Percentiles rank a stretch among this genome's conserved stretches.
Evolutionary conservation across 53 echinoderm and acorn worm species (phyloP).

Genomic region (Zoroaster sp.): DNA sequence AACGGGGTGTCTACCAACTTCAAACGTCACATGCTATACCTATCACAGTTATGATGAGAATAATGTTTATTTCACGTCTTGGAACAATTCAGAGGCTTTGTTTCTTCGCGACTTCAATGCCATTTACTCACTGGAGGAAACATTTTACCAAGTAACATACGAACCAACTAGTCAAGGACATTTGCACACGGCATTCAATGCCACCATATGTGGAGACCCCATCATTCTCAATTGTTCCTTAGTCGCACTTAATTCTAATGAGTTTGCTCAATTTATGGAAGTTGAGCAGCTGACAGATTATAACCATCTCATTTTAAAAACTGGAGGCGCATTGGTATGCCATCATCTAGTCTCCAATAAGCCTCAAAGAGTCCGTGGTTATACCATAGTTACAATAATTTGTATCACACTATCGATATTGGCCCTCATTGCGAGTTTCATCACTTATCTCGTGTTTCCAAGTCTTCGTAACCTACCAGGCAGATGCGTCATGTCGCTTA

Average conservation of each 20-base stretch:
- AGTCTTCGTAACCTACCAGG: constrained; percentile 78
- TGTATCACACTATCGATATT: constrained; percentile 59
- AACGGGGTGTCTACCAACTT: not conserved
- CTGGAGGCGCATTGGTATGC: constrained; percentile 18
- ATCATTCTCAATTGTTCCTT: constrained; percentile 26
- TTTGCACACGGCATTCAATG: not conserved
- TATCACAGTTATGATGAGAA: not conserved
- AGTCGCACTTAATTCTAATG: not conserved
- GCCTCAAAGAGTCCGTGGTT: not conserved
- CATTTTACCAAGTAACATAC: constrained; percentile 9
- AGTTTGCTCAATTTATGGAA: not conserved
- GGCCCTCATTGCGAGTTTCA: constrained; percentile 58
- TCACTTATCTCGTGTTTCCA: constrained; percentile 69
- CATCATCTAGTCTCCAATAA: not conserved
- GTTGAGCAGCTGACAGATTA: not conserved
- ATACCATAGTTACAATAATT: not conserved
- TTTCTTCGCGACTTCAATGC: not conserved
- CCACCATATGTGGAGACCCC: not conserved
- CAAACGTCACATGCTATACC: not conserved
- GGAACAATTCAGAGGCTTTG: not conserved
- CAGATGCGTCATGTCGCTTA: constrained; percentile 77
- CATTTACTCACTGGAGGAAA: not conserved
- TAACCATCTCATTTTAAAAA: not conserved
- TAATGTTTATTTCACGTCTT: not conserved
- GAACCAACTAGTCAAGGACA: too few species aligned